Conservation (phyloP, 2,888 invertebrate genomes). For the Diloba caeruleocephala region DNA sequence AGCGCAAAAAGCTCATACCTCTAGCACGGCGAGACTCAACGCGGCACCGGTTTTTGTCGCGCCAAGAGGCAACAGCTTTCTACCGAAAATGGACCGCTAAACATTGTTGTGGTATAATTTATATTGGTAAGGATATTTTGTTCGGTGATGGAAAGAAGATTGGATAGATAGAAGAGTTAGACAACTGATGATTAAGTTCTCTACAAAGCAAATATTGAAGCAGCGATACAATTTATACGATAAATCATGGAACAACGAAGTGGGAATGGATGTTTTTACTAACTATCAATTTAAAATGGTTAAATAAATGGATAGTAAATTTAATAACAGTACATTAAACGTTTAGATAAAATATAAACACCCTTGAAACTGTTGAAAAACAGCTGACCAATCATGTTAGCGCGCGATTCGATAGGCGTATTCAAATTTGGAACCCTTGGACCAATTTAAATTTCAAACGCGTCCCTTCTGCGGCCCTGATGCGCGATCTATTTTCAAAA, state of each 20-base stretch:
- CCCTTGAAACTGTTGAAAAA: conserved; percentile 46
- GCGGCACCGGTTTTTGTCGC: conserved; percentile 49
- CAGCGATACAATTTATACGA: too few relatives aligned
- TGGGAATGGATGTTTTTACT: too few relatives aligned
- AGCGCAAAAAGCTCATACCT: conserved; percentile 73
- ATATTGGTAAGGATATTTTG: conserved; percentile 28
- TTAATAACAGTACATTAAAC: conserved; percentile 21
- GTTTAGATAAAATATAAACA: conserved; percentile 49
- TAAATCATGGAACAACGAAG: too few relatives aligned
- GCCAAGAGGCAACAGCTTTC: conserved; percentile 53
- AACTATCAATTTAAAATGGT: too few relatives aligned
- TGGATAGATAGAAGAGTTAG: neutral
- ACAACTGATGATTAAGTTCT: too few relatives aligned
- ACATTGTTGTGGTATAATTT: conserved; percentile 52
- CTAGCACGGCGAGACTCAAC: conserved; percentile 56
- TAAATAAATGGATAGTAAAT: too few relatives aligned
- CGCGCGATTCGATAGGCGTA: conserved; percentile 70
- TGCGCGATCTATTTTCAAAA: conserved; percentile 60
- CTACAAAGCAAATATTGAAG: too few relatives aligned
- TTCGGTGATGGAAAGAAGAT: conserved; percentile 4
- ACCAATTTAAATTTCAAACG: conserved; percentile 63
- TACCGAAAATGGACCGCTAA: conserved; percentile 75
- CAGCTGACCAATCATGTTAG: conserved; percentile 68
- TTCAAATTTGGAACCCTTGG: conserved; percentile 75
- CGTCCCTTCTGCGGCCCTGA: conserved; percentile 50